Base-by-base conservation (phyloP, 35 echinoderm and acorn worm species). In the Lytechinus pictus region DNA sequence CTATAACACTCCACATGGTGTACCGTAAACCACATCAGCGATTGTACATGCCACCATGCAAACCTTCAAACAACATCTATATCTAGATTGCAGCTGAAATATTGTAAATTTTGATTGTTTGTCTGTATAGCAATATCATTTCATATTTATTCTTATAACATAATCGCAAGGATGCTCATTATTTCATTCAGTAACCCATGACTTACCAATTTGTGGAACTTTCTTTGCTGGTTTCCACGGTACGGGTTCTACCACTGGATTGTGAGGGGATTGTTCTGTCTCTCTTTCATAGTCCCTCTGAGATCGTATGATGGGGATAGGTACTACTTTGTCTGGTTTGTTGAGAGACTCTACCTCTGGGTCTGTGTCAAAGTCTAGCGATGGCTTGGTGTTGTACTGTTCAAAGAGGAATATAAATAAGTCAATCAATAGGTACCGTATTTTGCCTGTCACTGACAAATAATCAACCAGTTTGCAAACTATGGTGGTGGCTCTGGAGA, bases 201-300 rank as follows among this genome's bases (percentile, higher is more conserved):
- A 95, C 98, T 94, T 52, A 99, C 98, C 98, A 94, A 99, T 99
- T 57, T 99, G 98, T 53, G 98, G 98, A 16, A 99, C 98, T 55
- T 86, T 88, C 54, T 92, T 95, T 51, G 86, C 28, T 72, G 97
- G 95, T 95, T 99, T 99, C 91, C 97, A 95, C 27, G 98, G 98
- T 28, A 99, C 97, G 9, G 98, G 98, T 94, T 99, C 98, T 4
- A 98, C 94, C 86, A 99, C 98, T 44, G 97, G 97, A 94, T 99
- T 97, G 87, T 99, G 97, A 24, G 98, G 98, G 6, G 98, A 99
- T 94, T 98, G 98, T 88, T 99, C 98, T 16, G 98, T 95, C 96
- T 99, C 98, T 29, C 98, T 72, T 52, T 99, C 98, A 89, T 96
- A 97, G 89, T 99, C 98, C 79, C 96, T 90, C 72, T 99, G 98